Conservation (phyloP, 2,797 vertebrate species). For the Sphenopsis melanotis region DNA sequence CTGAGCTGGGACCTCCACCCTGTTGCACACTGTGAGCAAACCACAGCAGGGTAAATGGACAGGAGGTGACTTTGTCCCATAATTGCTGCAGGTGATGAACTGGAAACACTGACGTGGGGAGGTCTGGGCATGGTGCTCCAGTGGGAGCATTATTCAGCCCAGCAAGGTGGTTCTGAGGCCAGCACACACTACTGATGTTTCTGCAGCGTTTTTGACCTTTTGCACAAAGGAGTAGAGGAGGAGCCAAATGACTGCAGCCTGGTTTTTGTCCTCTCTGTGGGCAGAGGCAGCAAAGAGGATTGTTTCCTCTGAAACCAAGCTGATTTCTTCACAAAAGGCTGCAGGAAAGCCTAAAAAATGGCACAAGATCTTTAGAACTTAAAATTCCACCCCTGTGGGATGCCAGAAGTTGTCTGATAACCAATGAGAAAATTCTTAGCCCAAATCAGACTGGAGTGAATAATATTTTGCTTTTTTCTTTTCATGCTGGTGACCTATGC, state of each 20-base stretch:
- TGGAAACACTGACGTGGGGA: neutral
- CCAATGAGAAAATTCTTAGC: neutral
- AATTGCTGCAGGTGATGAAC: neutral
- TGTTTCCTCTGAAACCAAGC: neutral
- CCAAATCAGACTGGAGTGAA: neutral
- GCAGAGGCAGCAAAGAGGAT: neutral
- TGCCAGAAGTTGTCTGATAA: neutral
- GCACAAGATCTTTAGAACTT: neutral
- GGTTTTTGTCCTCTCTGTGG: neutral
- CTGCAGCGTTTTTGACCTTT: constrained; percentile 11
- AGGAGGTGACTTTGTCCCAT: rapidly evolving
- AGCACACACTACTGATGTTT: neutral
- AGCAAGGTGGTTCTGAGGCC: neutral
- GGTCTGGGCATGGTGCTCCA: rapidly evolving
- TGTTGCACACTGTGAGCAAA: neutral
- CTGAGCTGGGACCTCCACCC: neutral
- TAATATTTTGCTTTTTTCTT: neutral
- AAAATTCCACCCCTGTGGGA: neutral
- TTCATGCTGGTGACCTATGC: neutral
- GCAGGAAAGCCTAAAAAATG: neutral
- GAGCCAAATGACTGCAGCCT: neutral
- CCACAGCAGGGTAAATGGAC: rapidly evolving
- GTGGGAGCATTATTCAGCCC: neutral
- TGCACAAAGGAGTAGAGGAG: neutral
- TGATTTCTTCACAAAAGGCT: neutral